A percentile compares a stretch with the other conserved stretches of the same genome.
Conservation (phyloP, 2,888 invertebrate species). For the Agrotis clavis region DNA sequence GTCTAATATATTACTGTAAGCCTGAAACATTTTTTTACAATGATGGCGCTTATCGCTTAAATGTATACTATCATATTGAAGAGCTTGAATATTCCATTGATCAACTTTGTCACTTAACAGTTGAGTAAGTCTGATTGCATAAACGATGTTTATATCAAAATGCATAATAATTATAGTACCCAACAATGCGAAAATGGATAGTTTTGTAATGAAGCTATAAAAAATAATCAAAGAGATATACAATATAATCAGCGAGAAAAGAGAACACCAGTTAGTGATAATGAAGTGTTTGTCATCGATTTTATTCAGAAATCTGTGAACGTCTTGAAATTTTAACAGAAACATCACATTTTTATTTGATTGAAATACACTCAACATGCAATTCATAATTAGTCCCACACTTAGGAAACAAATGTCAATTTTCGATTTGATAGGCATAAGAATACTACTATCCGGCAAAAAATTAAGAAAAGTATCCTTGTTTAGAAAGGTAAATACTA, state of each 20-base stretch:
- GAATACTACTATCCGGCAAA: too few relatives aligned
- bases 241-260: background rate
- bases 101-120: conserved; percentile 26
- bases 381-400: background rate
- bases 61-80: background rate
- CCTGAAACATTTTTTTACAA: conserved; percentile 11
- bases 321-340: conserved; percentile 4
- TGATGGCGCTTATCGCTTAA: background rate
- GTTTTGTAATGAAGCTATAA: too few relatives aligned
- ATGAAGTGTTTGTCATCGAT: background rate
- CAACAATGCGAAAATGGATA: too few relatives aligned
- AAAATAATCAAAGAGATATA: too few relatives aligned
- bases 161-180: background rate
- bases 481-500: background rate
- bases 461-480: too few relatives aligned
- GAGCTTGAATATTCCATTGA: conserved; percentile 34
- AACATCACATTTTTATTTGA: background rate
- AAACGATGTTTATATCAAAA: conserved; percentile 27
- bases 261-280: conserved; percentile 3
- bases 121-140: conserved; percentile 22
- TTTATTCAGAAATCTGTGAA: conserved; percentile 11
- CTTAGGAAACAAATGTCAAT: background rate
- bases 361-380: background rate
- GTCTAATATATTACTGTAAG: conserved; percentile 27
- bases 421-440: too few relatives aligned